These are phyloP conservation scores for Platanista minor DNA, from an alignment of 2,113 vertebrate genomes.

Conservation along the genomic window DNA sequence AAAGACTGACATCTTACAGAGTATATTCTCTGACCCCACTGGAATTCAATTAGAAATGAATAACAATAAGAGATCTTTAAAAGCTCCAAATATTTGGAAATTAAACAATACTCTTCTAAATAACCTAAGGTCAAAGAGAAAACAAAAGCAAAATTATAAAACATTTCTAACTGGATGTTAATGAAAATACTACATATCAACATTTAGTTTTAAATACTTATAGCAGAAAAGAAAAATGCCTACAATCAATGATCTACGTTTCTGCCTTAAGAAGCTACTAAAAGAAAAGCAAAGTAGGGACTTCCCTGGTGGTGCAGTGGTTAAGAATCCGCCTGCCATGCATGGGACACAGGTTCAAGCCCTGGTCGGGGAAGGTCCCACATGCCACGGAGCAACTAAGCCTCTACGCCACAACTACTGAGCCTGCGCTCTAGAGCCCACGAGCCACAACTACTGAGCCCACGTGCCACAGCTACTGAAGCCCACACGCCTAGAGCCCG, in stretches of 20 bases:
- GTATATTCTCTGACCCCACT: neutral
- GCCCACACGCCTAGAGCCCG: no score
- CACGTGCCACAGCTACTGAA: no score
- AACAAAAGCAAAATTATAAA: neutral
- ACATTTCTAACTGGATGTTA: neutral
- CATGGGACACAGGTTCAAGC: no score
- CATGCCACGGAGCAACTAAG: no score
- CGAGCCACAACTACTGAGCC: no score
- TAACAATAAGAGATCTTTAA: neutral
- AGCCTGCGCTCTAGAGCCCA: no score
- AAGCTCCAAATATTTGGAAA: slow-evolving; percentile 4
- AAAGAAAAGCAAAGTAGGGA: neutral
- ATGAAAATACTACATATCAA: neutral
- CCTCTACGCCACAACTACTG: no score
- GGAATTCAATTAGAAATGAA: neutral
- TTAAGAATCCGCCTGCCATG: no score
- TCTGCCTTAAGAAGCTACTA: neutral
- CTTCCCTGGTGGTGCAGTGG: no score
- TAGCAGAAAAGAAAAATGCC: neutral
- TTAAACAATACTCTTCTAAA: neutral
- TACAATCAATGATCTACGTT: neutral
- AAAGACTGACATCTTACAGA: neutral
- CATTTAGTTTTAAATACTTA: neutral
- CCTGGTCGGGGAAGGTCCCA: no score
- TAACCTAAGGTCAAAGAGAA: neutral